Base-by-base conservation (phyloP, 2,113 vertebrate species). In the Myotis yumanensis region DNA sequence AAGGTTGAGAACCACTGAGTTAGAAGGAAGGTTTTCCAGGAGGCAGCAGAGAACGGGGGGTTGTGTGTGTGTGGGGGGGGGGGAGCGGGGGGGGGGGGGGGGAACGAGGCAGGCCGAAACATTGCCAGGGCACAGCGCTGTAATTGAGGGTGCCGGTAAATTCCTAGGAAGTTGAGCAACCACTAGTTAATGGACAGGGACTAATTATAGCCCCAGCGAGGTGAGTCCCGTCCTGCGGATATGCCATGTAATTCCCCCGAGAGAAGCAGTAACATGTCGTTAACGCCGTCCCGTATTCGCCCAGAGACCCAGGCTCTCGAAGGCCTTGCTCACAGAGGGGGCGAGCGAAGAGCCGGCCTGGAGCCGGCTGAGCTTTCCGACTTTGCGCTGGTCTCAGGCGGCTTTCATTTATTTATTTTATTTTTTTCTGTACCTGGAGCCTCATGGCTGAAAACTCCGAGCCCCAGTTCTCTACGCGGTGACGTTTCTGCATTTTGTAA, bases 161-260 rank as follows among this genome's bases (percentile, higher is more conserved):
- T 97, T 96, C 86, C 95, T 97, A 95, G 94, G 97, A 97, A 96
- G 69, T 94, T 95, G 80, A 82, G 86, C 73, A 97, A 97, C 48
- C 71, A 37, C 97, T 97, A 89, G 95, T 98, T 98, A 98, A 97
- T 97, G 96, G 91, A 94, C 91, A 72, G 5, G 89, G 81, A 89
- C 88, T 98, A 97, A 97, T 93, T 96, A 95, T 96, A 96, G 92
- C 59, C 95, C 73, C 11, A 73, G 86, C 95, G 86, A 32, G 14
- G 3, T 83, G 79, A 52, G 96, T 86, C 87, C 64, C 43, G 95
- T 97, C 81, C 96, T 97, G 90, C 4, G 28, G 92, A 87, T 23
- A 11, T 94, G 28, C 72, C 89, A 28, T 52, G n/a, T 90, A 71
- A 96, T 92, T 96, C 96, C 96, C 92, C 64, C 85, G 77, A 71